Evolutionary conservation across 2,888 invertebrate genomes (phyloP).

Genomic region (Heliconius sara): DNA sequence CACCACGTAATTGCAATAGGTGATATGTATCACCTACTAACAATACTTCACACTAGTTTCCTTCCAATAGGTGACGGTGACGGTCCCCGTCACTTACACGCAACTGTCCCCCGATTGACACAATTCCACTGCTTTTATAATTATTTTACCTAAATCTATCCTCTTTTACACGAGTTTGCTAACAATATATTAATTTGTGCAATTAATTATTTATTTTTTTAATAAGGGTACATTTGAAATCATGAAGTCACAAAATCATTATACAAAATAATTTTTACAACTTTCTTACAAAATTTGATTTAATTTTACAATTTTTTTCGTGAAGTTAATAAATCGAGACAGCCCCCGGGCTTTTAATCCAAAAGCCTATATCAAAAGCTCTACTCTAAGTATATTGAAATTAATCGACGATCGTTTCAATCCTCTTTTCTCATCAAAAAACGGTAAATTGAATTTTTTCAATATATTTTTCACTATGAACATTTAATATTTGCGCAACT

Average conservation of each 20-base stretch:
- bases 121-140: too few relatives aligned
- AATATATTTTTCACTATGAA: not conserved
- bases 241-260: not conserved
- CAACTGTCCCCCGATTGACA: too few relatives aligned
- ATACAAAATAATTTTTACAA: not conserved
- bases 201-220: too few relatives aligned
- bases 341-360: conserved; percentile 1
- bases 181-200: too few relatives aligned
- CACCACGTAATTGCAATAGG: too few relatives aligned
- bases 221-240: not conserved
- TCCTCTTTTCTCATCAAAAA: conserved; percentile 6
- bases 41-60: too few relatives aligned
- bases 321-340: not conserved
- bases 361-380: conserved; percentile 20
- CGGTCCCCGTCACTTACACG: too few relatives aligned
- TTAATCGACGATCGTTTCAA: conserved; percentile 26
- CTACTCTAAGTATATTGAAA: conserved; percentile 21
- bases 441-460: conserved; percentile 17
- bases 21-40: too few relatives aligned
- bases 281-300: not conserved
- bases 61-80: too few relatives aligned
- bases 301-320: not conserved
- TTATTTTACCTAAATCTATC: too few relatives aligned
- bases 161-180: too few relatives aligned
- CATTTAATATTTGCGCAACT: not conserved